Percentiles rank a stretch among this genome's conserved stretches.
Conservation (phyloP, 2,888 invertebrate genomes). For the Synanthedon vespiformis region DNA sequence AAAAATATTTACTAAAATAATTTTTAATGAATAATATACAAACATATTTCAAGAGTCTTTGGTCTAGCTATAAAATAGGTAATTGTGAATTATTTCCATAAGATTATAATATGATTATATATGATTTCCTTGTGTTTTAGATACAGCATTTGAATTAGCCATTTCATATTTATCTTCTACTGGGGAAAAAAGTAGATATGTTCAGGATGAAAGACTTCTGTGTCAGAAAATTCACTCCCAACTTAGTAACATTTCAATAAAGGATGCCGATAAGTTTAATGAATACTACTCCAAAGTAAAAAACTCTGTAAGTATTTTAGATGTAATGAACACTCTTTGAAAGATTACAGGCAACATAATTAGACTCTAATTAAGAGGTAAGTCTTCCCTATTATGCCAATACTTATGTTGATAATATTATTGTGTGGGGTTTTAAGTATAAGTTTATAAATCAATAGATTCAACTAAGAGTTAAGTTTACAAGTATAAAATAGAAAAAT, state of each 20-base stretch:
- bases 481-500: too few relatives aligned
- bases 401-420: too few relatives aligned
- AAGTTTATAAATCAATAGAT: too few relatives aligned
- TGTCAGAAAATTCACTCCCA: conserved; percentile 53
- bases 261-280: conserved; percentile 57
- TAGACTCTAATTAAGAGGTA: too few relatives aligned
- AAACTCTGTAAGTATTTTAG: conserved; percentile 39
- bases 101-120: not conserved
- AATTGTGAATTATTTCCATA: conserved; percentile 2
- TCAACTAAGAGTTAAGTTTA: too few relatives aligned
- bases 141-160: conserved; percentile 59
- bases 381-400: too few relatives aligned
- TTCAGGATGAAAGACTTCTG: conserved; percentile 48
- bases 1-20: conserved; percentile 7
- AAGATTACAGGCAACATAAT: too few relatives aligned
- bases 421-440: too few relatives aligned
- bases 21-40: conserved; percentile 4
- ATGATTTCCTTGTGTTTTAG: conserved; percentile 16
- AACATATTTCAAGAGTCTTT: conserved; percentile 22
- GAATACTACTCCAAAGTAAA: conserved; percentile 58
- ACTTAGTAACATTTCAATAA: conserved; percentile 31
- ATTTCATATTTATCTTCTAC: conserved; percentile 53
- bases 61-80: conserved; percentile 22
- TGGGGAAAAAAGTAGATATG: conserved; percentile 29
- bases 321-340: too few relatives aligned